Evolutionary conservation across 2,797 vertebrate genomes (phyloP), one percentile per base, ranked within the genome.

Genomic region (Silurus aristotelis): DNA sequence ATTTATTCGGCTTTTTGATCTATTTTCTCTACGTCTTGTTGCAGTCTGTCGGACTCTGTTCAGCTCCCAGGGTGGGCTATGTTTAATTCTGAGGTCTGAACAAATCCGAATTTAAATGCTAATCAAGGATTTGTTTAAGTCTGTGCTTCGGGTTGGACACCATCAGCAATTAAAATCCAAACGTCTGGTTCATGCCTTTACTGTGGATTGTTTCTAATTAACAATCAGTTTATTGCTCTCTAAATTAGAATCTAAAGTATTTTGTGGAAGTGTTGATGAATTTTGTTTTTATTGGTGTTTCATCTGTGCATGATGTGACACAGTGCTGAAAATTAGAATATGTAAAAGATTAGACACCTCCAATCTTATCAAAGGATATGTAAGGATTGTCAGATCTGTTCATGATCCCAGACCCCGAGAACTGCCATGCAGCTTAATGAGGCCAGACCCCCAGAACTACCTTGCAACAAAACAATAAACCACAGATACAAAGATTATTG

Each of bases 1-100:
- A 80, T 17, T 75, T 78, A 12, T 19, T 77, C 19, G 22, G 3
- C n/a, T 80, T 66, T 31, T 86, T 77, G 25, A 60, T 77, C 17
- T 58, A 20, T 77, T 77, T 38, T 17, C 52, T 60, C 25, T 22
- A 2, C 56, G 12, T 60, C 75, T 60, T 38, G n/a, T 3, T 12
- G 9, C 56, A 17, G 27, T 38, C 27, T 38, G 19, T 38, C 75
- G 58, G 75, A 13, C 55, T 60, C 1, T 22, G 71, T 14, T 58
- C 52, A 27, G 27, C 27, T 31, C 25, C 9, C 5, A 25, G 3
- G 55, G 75, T 77, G 25, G 56, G 55, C 75, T 58, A 7, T 27
- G 19, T 3, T 17, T 20, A 31, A 58, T 58, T 5, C 9, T 0
- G 27, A 38, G 55, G 75, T 60, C 58, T 60, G 55, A 27, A 75